Base-by-base conservation (phyloP, 2,113 vertebrate species). In the Ardeotis arabs region DNA sequence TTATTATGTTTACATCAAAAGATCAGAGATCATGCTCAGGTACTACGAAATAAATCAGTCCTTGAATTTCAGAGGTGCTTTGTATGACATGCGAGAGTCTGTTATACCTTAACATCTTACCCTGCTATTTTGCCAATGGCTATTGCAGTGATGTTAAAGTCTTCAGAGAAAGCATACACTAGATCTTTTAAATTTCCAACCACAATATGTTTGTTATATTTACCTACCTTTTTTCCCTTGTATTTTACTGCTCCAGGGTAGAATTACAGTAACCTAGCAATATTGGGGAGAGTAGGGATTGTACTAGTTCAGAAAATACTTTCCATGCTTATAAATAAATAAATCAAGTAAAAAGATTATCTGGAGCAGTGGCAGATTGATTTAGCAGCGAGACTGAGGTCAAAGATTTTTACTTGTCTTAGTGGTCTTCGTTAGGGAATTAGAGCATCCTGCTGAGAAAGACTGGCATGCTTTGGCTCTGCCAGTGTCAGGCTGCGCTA, bases 281-380 rank as follows among this genome's bases (percentile, higher is more conserved):
- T 90, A 39, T 49, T 95, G 75, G 37, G 23, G 94, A 47, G 58
- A 90, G 77, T 20, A 74, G 45, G 70, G 58, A 80, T 86, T 93
- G 14, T 44, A 70, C n/a, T 89, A 87, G 92, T 97, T 98, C 90
- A 94, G 95, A 97, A 97, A 97, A 96, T 91, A 95, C 84, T 60
- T 66, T 89, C 23, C 24, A 37, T 69, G 53, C 49, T 84, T 86
- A 68, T 23, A 75, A 82, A 91, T 55, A 81, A 73, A 55, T 55
- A 77, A 74, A 77, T 81, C 66, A 44, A 59, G 9, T 37, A 27
- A 85, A 92, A 89, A 35, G 33, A 79, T 91, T 88, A 90, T 29
- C 56, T 79, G 80, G 13, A 39, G 24, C 13, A 28, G 66, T 93
- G 83, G 70, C 89, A 97, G 97, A 97, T 87, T 94, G 91, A 97